A percentile compares a stretch with the other conserved stretches of the same genome.
These are phyloP conservation scores for Perognathus longimembris DNA, from an alignment of 2,113 vertebrate genomes.

Conservation along the genomic window DNA sequence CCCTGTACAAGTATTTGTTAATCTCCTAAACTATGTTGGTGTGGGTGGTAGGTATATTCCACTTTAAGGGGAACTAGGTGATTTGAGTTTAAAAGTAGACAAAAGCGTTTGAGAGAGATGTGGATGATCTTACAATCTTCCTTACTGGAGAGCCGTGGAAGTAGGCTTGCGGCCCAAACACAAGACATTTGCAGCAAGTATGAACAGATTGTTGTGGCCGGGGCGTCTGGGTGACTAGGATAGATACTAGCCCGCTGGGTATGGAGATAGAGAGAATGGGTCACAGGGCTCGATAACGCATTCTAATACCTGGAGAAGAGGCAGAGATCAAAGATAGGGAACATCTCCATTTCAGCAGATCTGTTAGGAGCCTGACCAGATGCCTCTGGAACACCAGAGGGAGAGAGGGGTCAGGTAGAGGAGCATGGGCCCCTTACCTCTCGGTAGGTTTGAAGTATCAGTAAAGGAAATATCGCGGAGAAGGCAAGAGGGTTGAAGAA, in stretches of 20 bases:
- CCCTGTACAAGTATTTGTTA: neutral
- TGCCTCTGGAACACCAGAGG: neutral
- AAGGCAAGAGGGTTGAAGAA: neutral
- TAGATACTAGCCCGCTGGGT: neutral
- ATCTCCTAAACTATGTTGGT: neutral
- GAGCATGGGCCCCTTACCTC: too few species aligned
- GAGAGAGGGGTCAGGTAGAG: neutral
- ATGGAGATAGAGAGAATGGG: neutral
- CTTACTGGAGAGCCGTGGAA: neutral
- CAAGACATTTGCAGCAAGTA: neutral
- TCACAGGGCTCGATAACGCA: neutral
- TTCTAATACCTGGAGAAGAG: neutral
- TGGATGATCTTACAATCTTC: neutral
- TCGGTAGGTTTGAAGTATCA: conserved; percentile 1
- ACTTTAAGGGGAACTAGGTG: neutral
- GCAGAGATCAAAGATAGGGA: neutral
- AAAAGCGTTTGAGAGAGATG: neutral
- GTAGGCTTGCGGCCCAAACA: neutral
- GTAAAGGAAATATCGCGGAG: neutral
- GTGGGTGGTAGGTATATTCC: neutral
- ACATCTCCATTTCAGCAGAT: too few species aligned
- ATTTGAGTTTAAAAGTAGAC: neutral
- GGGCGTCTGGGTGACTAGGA: neutral
- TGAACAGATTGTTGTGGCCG: neutral
- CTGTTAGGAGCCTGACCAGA: neutral